Base-by-base conservation (phyloP, 2,888 invertebrate genomes). In the Callyntrura guangdongensis region DNA sequence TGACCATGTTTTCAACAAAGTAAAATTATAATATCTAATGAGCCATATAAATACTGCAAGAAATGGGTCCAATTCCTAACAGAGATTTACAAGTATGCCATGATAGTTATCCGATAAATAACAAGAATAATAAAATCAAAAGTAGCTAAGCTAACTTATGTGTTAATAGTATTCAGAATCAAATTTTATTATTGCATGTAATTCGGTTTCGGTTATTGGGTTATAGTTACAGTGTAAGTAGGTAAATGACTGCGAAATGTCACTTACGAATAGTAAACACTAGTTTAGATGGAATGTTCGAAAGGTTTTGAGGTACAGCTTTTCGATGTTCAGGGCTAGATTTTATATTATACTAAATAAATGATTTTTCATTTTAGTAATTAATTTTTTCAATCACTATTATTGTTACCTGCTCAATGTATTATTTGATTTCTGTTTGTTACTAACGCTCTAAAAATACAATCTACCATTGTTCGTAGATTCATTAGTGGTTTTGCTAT, bases 151-250 rank as follows among this genome's bases (percentile, higher is more conserved):
- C 27, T 81, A 20, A n/a, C n/a, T 59, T 81, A 27, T 17, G 17
- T 45, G 56, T 81, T 79, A 56, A 81, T 56, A 59, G 17, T 59
- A 14, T 59, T 56, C 59, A 3, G 17, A 14, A 56, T 59, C 61
- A 22, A 36, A 27, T 81, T 25, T 74, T 83, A 83, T 84, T 69
- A 84, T 84, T 84, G 69, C 84, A 69, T 72, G 36, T 84, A 69
- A 84, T 84, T 69, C 84, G 84, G 84, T 84, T 69, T 84, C 53
- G 83, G 84, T 84, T 84, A 84, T 84, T 84, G 84, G 84, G 84
- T 84, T 84, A 82, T 17, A n/a, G n/a, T 36, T 84, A 64, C 53
- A 53, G 53, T 84, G 69, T 84, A 84, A 69, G 53, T 67, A 27
- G 17, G 67, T 53, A 69, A 69, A 84, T 72, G 72, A 72, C 84